phyloP scores from a whole-genome alignment of 1,140 invertebrate genomes.

The Drosophila elegans region DNA sequence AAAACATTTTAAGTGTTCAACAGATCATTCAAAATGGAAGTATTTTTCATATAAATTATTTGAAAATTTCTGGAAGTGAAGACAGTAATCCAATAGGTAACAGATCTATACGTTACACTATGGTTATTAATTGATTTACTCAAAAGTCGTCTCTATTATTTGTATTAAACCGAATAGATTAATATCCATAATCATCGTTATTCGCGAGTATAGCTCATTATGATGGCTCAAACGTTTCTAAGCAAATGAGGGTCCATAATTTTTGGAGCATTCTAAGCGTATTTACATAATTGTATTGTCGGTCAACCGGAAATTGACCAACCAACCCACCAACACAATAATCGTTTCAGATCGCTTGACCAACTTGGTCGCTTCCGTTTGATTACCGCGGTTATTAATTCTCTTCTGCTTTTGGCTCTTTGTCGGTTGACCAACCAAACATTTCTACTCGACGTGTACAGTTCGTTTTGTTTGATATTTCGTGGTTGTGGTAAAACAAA shows the following conservation, averaged over 20 bases:
- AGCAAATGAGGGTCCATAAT: slow-evolving; percentile 41
- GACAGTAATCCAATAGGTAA: too few relatives aligned
- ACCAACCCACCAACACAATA: slow-evolving; percentile 51
- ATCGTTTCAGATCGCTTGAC: slow-evolving; percentile 22
- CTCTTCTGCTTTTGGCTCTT: slow-evolving; percentile 20
- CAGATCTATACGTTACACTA: too few relatives aligned
- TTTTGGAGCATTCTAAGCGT: slow-evolving; percentile 34
- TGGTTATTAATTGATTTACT: background rate
- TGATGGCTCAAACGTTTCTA: slow-evolving; percentile 18
- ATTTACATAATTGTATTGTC: slow-evolving; percentile 48
- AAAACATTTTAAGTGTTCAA: background rate
- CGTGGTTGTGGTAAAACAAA: slow-evolving; percentile 17
- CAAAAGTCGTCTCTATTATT: background rate
- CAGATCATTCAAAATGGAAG: too few relatives aligned
- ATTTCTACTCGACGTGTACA: slow-evolving; percentile 9
- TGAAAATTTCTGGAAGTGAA: too few relatives aligned
- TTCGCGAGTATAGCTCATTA: slow-evolving; percentile 31
- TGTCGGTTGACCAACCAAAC: slow-evolving; percentile 4
- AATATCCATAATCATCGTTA: slow-evolving; percentile 25
- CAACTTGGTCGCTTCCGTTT: slow-evolving; percentile 71
- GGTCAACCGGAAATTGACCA: slow-evolving; percentile 72
- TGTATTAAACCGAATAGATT: slow-evolving; percentile 17
- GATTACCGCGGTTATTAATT: slow-evolving; percentile 57
- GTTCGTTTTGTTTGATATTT: slow-evolving; percentile 28
- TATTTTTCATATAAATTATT: too few relatives aligned